Conservation (phyloP, 2,113 vertebrate genomes). For the Pogona vitticeps region DNA sequence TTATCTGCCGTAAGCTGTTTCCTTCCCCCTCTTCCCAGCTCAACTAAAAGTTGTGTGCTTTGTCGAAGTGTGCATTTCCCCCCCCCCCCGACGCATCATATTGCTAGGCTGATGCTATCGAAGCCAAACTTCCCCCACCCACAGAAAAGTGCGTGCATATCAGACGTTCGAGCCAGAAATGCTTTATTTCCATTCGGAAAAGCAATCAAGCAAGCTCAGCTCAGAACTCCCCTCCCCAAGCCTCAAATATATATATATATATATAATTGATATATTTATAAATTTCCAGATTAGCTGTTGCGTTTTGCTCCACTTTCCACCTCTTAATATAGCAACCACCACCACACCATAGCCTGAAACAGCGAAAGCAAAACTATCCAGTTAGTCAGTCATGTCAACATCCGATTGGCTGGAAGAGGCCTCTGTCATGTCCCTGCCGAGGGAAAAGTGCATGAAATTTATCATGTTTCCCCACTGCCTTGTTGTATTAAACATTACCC, state of each 20-base stretch:
- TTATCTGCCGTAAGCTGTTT: too few relatives aligned
- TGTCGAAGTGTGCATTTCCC: too few relatives aligned
- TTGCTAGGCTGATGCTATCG: too few relatives aligned
- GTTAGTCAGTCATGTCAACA: rapidly evolving
- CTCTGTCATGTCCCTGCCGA: neutral
- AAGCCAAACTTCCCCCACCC: too few relatives aligned
- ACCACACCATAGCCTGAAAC: neutral
- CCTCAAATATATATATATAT: too few relatives aligned
- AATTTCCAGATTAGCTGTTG: neutral
- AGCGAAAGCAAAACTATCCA: neutral
- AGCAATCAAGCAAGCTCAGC: neutral
- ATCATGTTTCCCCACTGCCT: neutral
- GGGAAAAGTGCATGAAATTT: neutral
- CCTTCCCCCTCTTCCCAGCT: too few relatives aligned
- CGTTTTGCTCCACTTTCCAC: neutral
- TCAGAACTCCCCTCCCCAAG: neutral
- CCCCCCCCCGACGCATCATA: too few relatives aligned
- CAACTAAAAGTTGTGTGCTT: too few relatives aligned
- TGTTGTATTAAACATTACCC: neutral
- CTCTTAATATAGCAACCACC: neutral
- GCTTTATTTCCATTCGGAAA: neutral
- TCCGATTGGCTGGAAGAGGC: neutral
- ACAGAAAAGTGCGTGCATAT: too few relatives aligned
- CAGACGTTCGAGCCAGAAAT: neutral
- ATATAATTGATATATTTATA: too few relatives aligned